phyloP scores from a whole-genome alignment of 2,888 invertebrate genomes.

The Sclerodermus sp. region DNA sequence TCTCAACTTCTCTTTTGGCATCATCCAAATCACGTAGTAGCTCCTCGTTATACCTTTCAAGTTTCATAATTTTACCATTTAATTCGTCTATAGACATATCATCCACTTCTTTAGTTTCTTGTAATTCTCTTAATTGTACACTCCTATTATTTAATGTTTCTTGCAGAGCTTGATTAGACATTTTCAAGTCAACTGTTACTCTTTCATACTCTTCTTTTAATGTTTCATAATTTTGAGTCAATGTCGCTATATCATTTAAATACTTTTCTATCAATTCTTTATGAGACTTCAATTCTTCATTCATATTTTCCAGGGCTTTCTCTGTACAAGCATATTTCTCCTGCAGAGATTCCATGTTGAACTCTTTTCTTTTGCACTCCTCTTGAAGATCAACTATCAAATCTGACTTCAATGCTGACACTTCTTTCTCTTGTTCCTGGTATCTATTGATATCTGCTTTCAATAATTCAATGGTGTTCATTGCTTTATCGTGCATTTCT shows the following conservation, averaged over 20 bases:
- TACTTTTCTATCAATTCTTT: slow-evolving; percentile 28
- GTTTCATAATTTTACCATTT: too few species aligned
- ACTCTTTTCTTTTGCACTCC: not conserved
- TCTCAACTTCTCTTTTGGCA: slow-evolving; percentile 16
- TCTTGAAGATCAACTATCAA: slow-evolving; percentile 14
- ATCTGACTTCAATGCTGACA: slow-evolving; percentile 14
- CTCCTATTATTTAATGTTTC: slow-evolving; percentile 32
- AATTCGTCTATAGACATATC: slow-evolving; percentile 50
- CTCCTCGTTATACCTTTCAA: slow-evolving; percentile 49
- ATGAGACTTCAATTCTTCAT: slow-evolving; percentile 31
- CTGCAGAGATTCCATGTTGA: too few species aligned
- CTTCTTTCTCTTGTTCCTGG: slow-evolving; percentile 11
- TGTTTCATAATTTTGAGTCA: slow-evolving; percentile 50
- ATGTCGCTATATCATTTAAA: slow-evolving; percentile 30
- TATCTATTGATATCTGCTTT: slow-evolving; percentile 18
- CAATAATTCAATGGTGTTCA: slow-evolving; percentile 13
- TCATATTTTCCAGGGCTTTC: slow-evolving; percentile 45
- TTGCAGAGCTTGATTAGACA: slow-evolving; percentile 38
- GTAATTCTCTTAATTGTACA: slow-evolving; percentile 56
- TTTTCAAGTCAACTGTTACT: slow-evolving; percentile 24
- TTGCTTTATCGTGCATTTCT: slow-evolving; percentile 19
- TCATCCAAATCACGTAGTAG: slow-evolving; percentile 13
- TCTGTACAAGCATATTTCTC: slow-evolving; percentile 25
- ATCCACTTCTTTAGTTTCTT: slow-evolving; percentile 62
- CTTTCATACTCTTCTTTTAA: slow-evolving; percentile 59